Evolutionary conservation across 2,113 vertebrate genomes (phyloP).

Genomic region (Ageneiosus marmoratus): DNA sequence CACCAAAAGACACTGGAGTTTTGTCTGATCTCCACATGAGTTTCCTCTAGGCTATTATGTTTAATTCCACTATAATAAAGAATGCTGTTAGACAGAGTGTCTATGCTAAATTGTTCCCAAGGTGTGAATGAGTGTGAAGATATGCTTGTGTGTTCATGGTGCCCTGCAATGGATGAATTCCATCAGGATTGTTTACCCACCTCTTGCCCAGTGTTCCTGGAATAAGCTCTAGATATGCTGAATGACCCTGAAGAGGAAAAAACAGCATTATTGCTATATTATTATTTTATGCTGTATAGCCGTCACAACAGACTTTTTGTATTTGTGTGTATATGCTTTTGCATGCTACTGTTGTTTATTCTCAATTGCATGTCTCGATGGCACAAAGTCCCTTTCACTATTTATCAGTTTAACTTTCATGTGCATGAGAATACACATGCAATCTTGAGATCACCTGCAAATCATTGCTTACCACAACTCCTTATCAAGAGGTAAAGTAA

Average conservation of each 20-base stretch:
- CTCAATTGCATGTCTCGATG: too few relatives aligned
- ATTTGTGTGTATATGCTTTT: neutral
- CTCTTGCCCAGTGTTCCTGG: neutral
- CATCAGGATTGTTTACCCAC: neutral
- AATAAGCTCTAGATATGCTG: neutral
- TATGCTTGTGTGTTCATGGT: neutral
- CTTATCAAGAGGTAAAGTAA: constrained; percentile 1
- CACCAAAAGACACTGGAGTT: neutral
- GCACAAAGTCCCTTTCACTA: neutral
- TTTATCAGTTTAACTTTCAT: neutral
- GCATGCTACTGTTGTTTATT: too few relatives aligned
- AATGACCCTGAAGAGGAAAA: neutral
- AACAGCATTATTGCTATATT: neutral
- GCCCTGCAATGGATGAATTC: neutral
- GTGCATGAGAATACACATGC: constrained; percentile 8
- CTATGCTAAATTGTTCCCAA: too few relatives aligned
- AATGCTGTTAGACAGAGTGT: too few relatives aligned
- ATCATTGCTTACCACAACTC: constrained; percentile 11
- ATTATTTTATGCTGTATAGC: neutral
- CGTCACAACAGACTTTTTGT: neutral
- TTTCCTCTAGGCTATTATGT: neutral
- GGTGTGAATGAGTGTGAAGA: too few relatives aligned
- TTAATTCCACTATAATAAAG: neutral
- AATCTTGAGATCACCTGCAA: neutral
- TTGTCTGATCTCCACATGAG: neutral